Base-by-base conservation (phyloP, 2,888 invertebrate genomes). In the Nomada ferruginata region DNA sequence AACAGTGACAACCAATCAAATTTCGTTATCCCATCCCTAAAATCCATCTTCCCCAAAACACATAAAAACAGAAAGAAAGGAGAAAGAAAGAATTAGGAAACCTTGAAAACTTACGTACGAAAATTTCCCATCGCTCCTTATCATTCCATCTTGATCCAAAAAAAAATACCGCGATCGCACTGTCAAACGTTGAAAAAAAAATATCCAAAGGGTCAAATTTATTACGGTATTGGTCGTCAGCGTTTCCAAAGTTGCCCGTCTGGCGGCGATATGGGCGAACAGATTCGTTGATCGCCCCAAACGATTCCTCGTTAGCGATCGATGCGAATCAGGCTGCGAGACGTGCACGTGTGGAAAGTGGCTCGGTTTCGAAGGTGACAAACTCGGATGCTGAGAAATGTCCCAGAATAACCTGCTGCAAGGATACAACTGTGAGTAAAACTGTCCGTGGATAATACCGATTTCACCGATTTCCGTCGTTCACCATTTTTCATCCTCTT, bases 401-500 rank as follows among this genome's bases (percentile, higher is more conserved):
- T 90, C 91, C 82, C 91, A 91, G 86, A 90, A 85, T 76, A 90
- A 90, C 84, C 84, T 90, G 69, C 84, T 91, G 44, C 90, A 91
- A 77, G 88, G 88, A 79, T 91, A 90, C 85, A 88, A 87, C 80
- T 92, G 92, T 92, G 84, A 92, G 92, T 92, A 85, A 15, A 66
- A 5, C 29, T 15, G n/a, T 11, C 2, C 13, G 26, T 15, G 23
- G n/a, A 65, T 26, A 20, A 7, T 59, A 23, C 3, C 11, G 36
- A 23, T 13, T 20, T 29, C 52, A 29, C 15, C 18, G 20, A 29
- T 23, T 18, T 44, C 36, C 23, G 2, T 29, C n/a, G 20, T 53
- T 13, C 44, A 23, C 20, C 52, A 23, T 10, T 20, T 2, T 29
- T 29, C 47, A 2, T 47, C 20, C 26, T 44, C n/a, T 42, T 23